A percentile compares a stretch with the other conserved stretches of the same genome.
Conservation (phyloP, 2,113 vertebrate genomes). For the Aptenodytes patagonicus region DNA sequence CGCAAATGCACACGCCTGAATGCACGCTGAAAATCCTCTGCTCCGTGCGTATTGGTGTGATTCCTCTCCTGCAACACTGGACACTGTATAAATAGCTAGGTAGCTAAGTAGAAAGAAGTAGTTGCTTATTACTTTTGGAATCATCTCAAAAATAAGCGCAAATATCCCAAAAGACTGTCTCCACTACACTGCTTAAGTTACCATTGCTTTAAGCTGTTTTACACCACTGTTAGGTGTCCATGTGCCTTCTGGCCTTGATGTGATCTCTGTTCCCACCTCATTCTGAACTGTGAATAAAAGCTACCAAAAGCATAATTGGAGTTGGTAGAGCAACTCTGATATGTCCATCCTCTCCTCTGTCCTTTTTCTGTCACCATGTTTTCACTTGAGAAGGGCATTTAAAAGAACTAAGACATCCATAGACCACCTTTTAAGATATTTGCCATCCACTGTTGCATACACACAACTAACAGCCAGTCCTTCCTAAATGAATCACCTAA, state of each 20-base stretch:
- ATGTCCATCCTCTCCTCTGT: neutral
- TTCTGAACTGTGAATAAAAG: neutral
- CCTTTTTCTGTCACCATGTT: neutral
- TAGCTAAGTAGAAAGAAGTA: neutral
- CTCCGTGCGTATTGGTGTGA: neutral
- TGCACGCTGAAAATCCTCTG: neutral
- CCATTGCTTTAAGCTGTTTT: neutral
- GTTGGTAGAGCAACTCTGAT: neutral
- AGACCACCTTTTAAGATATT: neutral
- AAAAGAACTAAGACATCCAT: neutral
- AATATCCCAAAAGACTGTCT: neutral
- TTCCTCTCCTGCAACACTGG: neutral
- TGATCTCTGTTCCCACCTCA: neutral
- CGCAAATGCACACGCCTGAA: neutral
- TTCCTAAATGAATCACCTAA: neutral
- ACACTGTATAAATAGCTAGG: neutral
- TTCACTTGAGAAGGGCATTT: neutral
- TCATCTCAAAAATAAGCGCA: neutral
- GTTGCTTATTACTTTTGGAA: neutral
- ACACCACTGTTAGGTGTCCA: accelerated
- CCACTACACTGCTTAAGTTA: neutral
- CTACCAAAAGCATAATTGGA: neutral
- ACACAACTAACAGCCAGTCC: neutral
- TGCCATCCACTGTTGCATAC: neutral
- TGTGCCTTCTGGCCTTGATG: neutral